phyloP scores from a whole-genome alignment of 2,797 vertebrate species.

The Sternotherus odoratus region DNA sequence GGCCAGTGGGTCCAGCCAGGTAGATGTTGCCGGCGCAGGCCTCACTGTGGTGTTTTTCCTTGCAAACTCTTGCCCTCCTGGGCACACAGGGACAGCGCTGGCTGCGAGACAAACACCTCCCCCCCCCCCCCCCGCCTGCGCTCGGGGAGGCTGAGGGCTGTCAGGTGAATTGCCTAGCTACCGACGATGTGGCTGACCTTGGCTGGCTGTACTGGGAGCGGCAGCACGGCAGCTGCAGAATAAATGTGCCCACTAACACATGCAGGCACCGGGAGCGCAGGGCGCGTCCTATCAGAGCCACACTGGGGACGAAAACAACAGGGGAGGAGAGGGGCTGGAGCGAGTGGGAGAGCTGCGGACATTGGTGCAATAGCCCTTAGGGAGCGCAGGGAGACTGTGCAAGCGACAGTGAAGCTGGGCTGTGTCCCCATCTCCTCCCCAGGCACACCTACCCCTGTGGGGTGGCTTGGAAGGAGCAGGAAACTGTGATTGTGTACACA shows the following conservation, averaged over 20 bases:
- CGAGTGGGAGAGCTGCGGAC: not conserved
- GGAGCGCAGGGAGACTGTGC: not conserved
- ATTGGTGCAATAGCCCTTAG: not conserved
- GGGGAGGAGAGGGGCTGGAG: not conserved
- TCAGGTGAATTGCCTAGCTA: not conserved
- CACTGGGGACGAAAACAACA: too few relatives aligned
- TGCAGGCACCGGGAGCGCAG: not conserved
- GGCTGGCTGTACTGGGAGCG: not conserved
- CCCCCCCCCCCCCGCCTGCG: not conserved
- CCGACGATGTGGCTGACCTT: not conserved
- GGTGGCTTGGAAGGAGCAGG: rapidly evolving
- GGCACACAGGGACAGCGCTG: not conserved
- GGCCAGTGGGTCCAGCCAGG: not conserved
- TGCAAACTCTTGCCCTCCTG: not conserved
- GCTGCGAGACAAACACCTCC: not conserved
- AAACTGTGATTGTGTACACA: not conserved
- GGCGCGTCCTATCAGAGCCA: too few relatives aligned
- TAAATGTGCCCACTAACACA: not conserved
- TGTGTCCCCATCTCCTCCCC: not conserved
- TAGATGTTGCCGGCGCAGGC: too few relatives aligned
- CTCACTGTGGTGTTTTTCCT: not conserved
- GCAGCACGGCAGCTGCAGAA: not conserved
- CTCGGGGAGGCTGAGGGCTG: too few relatives aligned
- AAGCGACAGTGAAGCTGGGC: not conserved
- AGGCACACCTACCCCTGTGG: rapidly evolving